Evolutionary conservation across 2,113 vertebrate species (phyloP).

Genomic region (Leptobrachium ailaonicum): DNA sequence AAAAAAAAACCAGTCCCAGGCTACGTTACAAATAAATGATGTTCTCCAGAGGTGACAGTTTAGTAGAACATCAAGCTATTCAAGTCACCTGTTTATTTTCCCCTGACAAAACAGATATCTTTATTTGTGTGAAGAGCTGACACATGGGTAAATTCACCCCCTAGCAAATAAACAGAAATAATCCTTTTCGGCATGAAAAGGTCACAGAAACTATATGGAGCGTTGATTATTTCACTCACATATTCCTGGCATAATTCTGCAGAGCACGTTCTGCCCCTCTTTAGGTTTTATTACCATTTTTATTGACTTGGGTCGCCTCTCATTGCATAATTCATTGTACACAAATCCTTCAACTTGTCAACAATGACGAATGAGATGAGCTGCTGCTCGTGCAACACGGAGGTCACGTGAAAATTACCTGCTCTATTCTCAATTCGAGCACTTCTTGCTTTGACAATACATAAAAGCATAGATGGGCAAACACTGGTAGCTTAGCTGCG

Average conservation of each 20-base stretch:
- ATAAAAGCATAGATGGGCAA: not conserved
- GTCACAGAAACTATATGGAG: not conserved
- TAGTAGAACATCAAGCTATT: slow-evolving; percentile 10
- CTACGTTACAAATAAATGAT: slow-evolving; percentile 22
- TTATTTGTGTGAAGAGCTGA: slow-evolving; percentile 20
- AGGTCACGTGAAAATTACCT: slow-evolving; percentile 6
- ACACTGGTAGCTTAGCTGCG: too few relatives aligned
- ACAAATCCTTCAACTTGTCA: slow-evolving; percentile 30
- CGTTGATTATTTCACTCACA: slow-evolving; percentile 4
- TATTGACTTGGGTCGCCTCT: slow-evolving; percentile 26
- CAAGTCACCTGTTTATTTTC: slow-evolving; percentile 34
- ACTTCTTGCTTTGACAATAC: slow-evolving; percentile 14
- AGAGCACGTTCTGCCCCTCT: slow-evolving; percentile 6
- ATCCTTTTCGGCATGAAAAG: slow-evolving; percentile 24
- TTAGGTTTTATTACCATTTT: slow-evolving; percentile 36
- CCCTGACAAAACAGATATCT: slow-evolving; percentile 27
- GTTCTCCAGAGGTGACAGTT: slow-evolving; percentile 21
- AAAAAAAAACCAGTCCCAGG: slow-evolving; percentile 19
- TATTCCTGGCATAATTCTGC: slow-evolving; percentile 6
- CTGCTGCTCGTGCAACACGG: slow-evolving; percentile 9
- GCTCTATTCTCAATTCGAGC: not conserved
- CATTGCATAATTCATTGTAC: slow-evolving; percentile 25
- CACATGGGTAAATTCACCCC: slow-evolving; percentile 26
- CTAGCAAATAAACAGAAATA: slow-evolving; percentile 4
- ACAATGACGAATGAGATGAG: slow-evolving; percentile 17